A percentile compares a stretch with the other conserved stretches of the same genome.
Evolutionary conservation across 2,113 vertebrate genomes (phyloP).

Genomic region (Halcyon senegalensis): DNA sequence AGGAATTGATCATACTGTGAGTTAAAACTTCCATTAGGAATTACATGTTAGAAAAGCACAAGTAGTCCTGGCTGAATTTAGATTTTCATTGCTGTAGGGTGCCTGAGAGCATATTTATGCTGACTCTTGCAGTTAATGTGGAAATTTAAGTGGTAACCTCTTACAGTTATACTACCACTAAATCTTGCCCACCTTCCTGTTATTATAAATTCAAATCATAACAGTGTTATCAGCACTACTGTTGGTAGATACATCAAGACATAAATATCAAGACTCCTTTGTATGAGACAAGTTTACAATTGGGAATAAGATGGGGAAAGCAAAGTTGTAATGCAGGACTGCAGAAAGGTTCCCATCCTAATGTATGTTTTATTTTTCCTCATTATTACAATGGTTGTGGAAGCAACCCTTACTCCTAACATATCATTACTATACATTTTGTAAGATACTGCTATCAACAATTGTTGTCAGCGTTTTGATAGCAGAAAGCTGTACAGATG

Average conservation of each 20-base stretch:
- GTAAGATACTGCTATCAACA: not conserved
- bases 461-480: not conserved
- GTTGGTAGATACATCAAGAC: not conserved
- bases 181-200: not conserved
- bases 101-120: not conserved
- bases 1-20: constrained; percentile 11
- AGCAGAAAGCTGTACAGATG: not conserved
- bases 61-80: not conserved
- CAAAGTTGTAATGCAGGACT: not conserved
- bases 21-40: constrained; percentile 13
- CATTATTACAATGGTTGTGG: not conserved
- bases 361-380: not conserved
- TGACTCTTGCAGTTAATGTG: not conserved
- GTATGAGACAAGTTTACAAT: not conserved
- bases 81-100: not conserved
- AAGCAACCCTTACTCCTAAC: constrained; percentile 15
- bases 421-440: not conserved
- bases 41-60: not conserved
- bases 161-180: not conserved
- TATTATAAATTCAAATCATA: not conserved
- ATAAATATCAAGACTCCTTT: not conserved
- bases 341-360: not conserved
- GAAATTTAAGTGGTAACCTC: not conserved
- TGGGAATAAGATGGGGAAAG: not conserved
- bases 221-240: not conserved